These are phyloP conservation scores for Trissonchulus latispiculum DNA, from an alignment of 2,888 invertebrate genomes.

Conservation along the genomic window DNA sequence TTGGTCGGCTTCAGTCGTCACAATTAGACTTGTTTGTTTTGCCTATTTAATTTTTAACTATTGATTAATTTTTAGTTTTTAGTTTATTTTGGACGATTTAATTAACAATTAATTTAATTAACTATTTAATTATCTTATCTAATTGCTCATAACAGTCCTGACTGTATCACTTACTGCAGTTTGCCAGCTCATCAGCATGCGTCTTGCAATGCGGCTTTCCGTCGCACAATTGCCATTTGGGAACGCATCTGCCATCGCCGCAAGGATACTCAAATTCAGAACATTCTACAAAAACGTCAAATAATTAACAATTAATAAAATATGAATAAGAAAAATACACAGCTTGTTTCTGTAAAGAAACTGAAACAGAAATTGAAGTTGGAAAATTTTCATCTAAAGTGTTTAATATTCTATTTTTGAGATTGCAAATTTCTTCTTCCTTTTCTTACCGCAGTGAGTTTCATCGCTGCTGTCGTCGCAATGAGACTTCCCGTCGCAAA, in stretches of 20 bases:
- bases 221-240: constrained; percentile 1
- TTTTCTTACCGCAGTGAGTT: constrained; percentile 16
- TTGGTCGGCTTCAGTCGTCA: too few species aligned
- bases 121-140: neutral
- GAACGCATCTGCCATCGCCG: constrained; percentile 5
- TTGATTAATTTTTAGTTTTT: too few species aligned
- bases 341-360: neutral
- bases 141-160: neutral
- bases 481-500: constrained; percentile 13
- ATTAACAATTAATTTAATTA: neutral
- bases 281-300: constrained; percentile 2
- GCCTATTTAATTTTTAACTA: too few species aligned
- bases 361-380: neutral
- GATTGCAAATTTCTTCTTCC: too few species aligned
- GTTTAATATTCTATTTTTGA: too few species aligned
- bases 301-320: neutral
- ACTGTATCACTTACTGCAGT: constrained; percentile 1
- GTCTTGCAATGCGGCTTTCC: constrained; percentile 6
- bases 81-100: too few species aligned
- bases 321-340: neutral
- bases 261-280: neutral
- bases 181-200: neutral
- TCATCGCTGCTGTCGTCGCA: constrained; percentile 18
- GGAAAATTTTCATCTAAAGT: too few species aligned
- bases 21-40: too few species aligned